These are phyloP conservation scores for Coturnix japonica DNA, from an alignment of 2,113 vertebrate species.

Conservation along the genomic window DNA sequence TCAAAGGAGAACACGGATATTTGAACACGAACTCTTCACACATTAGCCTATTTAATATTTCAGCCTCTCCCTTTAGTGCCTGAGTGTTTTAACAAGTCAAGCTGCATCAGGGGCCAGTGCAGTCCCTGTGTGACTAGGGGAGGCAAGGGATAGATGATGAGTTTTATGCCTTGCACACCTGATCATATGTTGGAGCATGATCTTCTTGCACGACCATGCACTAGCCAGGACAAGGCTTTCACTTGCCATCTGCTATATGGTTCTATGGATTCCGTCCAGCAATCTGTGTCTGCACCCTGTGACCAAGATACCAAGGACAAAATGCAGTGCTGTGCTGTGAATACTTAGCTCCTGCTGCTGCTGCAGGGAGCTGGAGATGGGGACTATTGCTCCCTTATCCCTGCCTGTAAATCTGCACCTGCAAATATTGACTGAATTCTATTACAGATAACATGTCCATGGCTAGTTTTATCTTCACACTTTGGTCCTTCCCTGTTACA, in stretches of 20 bases:
- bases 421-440: background rate
- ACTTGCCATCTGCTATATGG: background rate
- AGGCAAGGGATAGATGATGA: background rate
- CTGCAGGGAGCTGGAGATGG: background rate
- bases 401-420: background rate
- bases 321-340: fast-evolving
- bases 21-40: background rate
- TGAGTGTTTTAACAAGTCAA: background rate
- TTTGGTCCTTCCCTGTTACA: background rate
- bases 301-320: background rate
- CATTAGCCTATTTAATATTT: background rate
- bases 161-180: background rate
- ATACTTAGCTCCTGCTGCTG: background rate
- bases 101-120: background rate
- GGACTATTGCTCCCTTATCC: background rate
- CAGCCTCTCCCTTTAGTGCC: background rate
- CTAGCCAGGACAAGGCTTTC: background rate
- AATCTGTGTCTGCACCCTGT: background rate
- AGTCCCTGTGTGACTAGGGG: fast-evolving
- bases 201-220: background rate
- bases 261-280: background rate
- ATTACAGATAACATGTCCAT: background rate
- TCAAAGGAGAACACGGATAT: background rate
- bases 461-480: background rate
- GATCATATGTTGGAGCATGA: background rate